Percentiles rank a stretch among this genome's conserved stretches.
These are phyloP conservation scores for Ispidina picta DNA, from an alignment of 2,797 vertebrate genomes.

Conservation along the genomic window DNA sequence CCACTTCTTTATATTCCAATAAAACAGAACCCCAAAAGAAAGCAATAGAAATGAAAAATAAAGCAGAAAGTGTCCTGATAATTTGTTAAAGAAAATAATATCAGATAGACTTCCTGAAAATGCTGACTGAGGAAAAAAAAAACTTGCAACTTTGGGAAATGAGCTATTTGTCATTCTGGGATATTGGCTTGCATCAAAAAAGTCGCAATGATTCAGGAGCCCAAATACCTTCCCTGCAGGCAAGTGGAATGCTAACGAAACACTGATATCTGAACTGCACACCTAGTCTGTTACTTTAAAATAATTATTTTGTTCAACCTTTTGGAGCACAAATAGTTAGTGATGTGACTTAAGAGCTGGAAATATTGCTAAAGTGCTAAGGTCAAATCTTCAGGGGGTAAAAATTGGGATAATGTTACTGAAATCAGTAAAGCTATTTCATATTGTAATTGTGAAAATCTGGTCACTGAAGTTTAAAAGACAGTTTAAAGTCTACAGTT, in stretches of 20 bases:
- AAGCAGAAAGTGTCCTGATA: not conserved
- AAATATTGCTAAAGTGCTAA: not conserved
- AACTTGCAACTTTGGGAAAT: not conserved
- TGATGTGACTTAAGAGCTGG: not conserved
- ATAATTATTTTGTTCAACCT: not conserved
- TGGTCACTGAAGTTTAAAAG: not conserved
- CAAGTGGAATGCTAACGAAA: not conserved
- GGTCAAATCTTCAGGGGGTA: not conserved
- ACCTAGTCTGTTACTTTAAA: fast-evolving
- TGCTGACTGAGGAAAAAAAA: not conserved
- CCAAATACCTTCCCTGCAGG: not conserved
- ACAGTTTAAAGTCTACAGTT: not conserved
- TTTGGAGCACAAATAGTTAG: not conserved
- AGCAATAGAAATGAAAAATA: conserved; percentile 4
- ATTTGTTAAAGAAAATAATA: not conserved
- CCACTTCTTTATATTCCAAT: not conserved
- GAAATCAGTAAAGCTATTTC: not conserved
- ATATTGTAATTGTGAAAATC: not conserved
- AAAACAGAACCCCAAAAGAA: conserved; percentile 1
- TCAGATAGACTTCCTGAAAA: not conserved
- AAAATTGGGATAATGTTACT: not conserved
- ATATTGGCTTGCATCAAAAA: conserved; percentile 7
- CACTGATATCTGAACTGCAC: not conserved
- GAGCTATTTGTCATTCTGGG: not conserved
- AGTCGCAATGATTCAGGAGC: not conserved